Base-by-base conservation (phyloP, 2,113 vertebrate genomes). In the Junco hyemalis region DNA sequence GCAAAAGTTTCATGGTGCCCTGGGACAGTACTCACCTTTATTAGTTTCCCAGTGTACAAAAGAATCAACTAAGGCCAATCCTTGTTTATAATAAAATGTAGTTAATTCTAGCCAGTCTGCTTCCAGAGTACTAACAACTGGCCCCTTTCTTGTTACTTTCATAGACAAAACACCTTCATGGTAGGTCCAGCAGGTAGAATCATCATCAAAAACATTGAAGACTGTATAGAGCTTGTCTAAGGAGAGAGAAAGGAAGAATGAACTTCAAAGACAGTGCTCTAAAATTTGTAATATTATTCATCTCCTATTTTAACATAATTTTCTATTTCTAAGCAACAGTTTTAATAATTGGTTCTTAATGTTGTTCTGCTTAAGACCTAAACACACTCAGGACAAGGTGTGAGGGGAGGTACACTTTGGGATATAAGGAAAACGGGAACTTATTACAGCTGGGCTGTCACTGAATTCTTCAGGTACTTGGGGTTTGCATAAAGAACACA, bases 101-200 rank as follows among this genome's bases (percentile, higher is more conserved):
- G 99, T 99, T 97, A 99, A 96, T 94, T 99, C 99, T 70, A 99
- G 98, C 99, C 99, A 99, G 88, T 99, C 99, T 17, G 99, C 99
- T 77, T 99, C 99, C 89, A 99, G 97, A 3, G 98, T 97, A 42
- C 98, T 99, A 90, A 99, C 97, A 79, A 98, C 98, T 7, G 99
- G 96, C 26, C 99, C 99, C 93, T 99, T 99, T 84, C 99, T 98
- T 51, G 98, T 98, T 15, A 99, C 98, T 56, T 99, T 99, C 98
- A 99, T 98, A 51, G 99, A 99, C 48, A 99, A 96, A 61, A 97
- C 84, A 35, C 99, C 99, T 92, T 99, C 99, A 51, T 99, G 99
- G 94, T 99, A 99, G 95, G 98, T 98, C 97, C 98, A 99, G 83
- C 97, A 97, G 91, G 98, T 94, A 2, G 98, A 97, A 61, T 99